Evolutionary conservation across 2,888 invertebrate species (phyloP), one percentile per base, ranked within the genome.

Genomic region (Hemistola chrysoprasaria): DNA sequence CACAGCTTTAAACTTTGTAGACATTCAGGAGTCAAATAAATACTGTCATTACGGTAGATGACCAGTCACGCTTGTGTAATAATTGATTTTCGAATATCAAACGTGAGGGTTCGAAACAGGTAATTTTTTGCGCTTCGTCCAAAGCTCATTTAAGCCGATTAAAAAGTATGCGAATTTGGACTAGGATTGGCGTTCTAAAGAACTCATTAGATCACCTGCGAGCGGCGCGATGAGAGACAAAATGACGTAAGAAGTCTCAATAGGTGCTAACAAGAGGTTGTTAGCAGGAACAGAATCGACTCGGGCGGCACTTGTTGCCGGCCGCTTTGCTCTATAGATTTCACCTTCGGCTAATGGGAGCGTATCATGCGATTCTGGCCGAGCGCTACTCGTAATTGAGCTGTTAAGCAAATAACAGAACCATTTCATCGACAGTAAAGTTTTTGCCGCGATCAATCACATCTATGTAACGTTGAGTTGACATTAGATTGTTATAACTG

Each of bases 231-330:
- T 71, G 56, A n/a, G n/a, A n/a, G 65, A 59, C 66, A 62, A 62
- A 67, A 68, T 78, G 78, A 80, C 77, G 79, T 71, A 74, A 78
- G 67, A 56, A 57, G 52, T 59, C 61, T 72, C 65, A 72, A 76
- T 77, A 78, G 73, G 73, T 76, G 80, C 68, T 78, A 81, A 83
- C 78, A 71, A 83, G 79, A 64, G 44, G 71, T 67, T 62, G 71
- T 73, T 73, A 73, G 68, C 61, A 62, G 56, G 49, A 62, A 57
- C 57, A 53, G 45, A 55, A 49, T 57, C 34, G 39, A 45, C 48
- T 56, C 51, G 44, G 55, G 48, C 53, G 38, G 50, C 46, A 56
- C 59, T 52, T 53, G 65, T 64, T 65, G 62, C 60, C 52, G 59
- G 56, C 61, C 55, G 58, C 57, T 57, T 47, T 47, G 55, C 58